Conservation (phyloP, 2,113 vertebrate species). For the Halcyon malimbica region DNA sequence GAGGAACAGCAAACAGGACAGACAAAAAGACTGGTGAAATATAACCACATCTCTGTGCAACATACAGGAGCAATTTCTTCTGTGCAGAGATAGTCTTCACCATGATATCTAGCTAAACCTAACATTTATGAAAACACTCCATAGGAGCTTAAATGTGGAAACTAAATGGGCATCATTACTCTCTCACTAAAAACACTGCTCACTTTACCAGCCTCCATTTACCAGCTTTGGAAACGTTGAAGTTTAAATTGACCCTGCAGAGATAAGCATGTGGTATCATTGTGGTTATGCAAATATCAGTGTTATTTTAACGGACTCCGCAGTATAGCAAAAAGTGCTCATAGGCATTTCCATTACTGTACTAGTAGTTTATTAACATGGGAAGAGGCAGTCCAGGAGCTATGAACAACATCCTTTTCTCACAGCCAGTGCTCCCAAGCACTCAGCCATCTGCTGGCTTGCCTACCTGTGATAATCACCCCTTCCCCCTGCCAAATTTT, state of each 20-base stretch:
- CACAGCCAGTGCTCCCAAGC: not conserved
- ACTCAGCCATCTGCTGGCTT: constrained; percentile 9
- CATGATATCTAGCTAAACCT: not conserved
- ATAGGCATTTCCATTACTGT: not conserved
- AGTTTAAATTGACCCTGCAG: not conserved
- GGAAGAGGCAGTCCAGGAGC: not conserved
- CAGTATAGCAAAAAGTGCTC: not conserved
- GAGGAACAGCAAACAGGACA: not conserved
- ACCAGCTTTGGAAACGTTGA: not conserved
- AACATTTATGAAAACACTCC: not conserved
- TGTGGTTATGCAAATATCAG: not conserved
- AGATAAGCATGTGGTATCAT: not conserved
- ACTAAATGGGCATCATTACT: not conserved
- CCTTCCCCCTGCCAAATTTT: constrained; percentile 34
- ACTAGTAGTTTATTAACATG: not conserved
- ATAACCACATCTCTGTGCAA: not conserved
- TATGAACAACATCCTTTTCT: not conserved
- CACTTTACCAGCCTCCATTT: not conserved
- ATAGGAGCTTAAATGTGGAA: not conserved
- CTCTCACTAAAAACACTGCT: not conserved
- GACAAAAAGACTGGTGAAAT: not conserved
- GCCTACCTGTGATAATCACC: constrained; percentile 43
- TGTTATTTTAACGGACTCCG: not conserved
- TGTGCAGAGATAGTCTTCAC: not conserved
- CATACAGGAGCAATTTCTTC: not conserved